Evolutionary conservation across 2,888 invertebrate genomes (phyloP).

Genomic region (Miltochrista miniata): DNA sequence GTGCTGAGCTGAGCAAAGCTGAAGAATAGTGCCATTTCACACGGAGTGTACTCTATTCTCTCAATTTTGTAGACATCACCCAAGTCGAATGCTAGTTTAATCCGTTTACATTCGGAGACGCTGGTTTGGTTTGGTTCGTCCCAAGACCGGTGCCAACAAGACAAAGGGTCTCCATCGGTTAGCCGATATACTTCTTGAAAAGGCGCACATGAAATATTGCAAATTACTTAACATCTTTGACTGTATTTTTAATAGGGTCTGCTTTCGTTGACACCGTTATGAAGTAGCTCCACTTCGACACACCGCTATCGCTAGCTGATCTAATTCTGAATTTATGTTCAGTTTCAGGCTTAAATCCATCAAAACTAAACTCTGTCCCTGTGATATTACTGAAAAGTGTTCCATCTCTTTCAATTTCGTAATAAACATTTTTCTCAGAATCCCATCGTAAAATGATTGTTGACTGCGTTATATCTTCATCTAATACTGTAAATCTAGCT

Average conservation of each 20-base stretch:
- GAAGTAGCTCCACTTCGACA: slow-evolving; percentile 67
- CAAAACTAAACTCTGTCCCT: slow-evolving; percentile 48
- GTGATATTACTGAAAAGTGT: slow-evolving; percentile 57
- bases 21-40: slow-evolving; percentile 62
- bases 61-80: slow-evolving; percentile 47
- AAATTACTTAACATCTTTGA: slow-evolving; percentile 49
- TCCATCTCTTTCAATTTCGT: slow-evolving; percentile 70
- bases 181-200: slow-evolving; percentile 49
- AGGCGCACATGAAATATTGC: slow-evolving; percentile 53
- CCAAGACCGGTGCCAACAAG: slow-evolving; percentile 61
- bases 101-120: slow-evolving; percentile 33
- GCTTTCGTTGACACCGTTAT: slow-evolving; percentile 48
- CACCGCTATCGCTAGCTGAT: slow-evolving; percentile 45
- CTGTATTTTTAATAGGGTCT: slow-evolving; percentile 48
- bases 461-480: slow-evolving; percentile 46
- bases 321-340: slow-evolving; percentile 63
- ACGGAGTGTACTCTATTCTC: slow-evolving; percentile 61
- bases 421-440: slow-evolving; percentile 42
- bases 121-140: slow-evolving; percentile 38
- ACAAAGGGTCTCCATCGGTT: slow-evolving; percentile 39
- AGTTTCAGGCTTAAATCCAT: slow-evolving; percentile 48
- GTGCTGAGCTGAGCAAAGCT: no score
- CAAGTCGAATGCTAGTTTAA: slow-evolving; percentile 54
- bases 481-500: slow-evolving; percentile 37
- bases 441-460: slow-evolving; percentile 59